phyloP scores from a whole-genome alignment of 2,797 vertebrate genomes.

The Sciurus carolinensis region DNA sequence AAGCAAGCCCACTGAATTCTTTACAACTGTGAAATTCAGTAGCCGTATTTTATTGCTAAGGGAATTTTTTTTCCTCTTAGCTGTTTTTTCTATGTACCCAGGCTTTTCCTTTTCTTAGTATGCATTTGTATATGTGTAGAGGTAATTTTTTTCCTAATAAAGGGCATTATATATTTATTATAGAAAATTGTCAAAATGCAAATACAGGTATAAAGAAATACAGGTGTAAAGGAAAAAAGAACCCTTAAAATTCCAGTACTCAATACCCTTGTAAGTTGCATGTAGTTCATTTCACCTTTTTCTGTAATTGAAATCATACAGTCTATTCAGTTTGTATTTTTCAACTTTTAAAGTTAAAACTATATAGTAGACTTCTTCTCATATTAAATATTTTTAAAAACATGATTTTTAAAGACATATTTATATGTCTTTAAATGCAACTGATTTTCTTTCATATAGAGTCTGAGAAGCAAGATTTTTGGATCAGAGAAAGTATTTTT shows the following conservation, averaged over 20 bases:
- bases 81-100: background rate
- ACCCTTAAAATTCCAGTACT: background rate
- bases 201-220: background rate
- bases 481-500: background rate
- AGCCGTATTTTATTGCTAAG: background rate
- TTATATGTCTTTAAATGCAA: background rate
- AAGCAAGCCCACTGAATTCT: background rate
- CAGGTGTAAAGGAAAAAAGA: background rate
- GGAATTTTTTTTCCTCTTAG: background rate
- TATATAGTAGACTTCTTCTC: background rate
- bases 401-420: background rate
- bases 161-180: background rate
- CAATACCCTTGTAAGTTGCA: background rate
- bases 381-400: slow-evolving; percentile 36
- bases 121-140: slow-evolving; percentile 4
- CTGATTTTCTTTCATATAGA: background rate
- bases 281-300: background rate
- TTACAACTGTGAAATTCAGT: background rate
- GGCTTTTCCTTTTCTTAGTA: slow-evolving; percentile 45
- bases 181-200: background rate
- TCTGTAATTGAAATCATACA: background rate
- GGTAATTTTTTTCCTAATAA: background rate
- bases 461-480: background rate
- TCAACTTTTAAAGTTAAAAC: background rate
- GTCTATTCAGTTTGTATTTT: background rate